These are phyloP conservation scores for Leptopilina clavipes DNA, from an alignment of 1,140 invertebrate species.

Conservation along the genomic window DNA sequence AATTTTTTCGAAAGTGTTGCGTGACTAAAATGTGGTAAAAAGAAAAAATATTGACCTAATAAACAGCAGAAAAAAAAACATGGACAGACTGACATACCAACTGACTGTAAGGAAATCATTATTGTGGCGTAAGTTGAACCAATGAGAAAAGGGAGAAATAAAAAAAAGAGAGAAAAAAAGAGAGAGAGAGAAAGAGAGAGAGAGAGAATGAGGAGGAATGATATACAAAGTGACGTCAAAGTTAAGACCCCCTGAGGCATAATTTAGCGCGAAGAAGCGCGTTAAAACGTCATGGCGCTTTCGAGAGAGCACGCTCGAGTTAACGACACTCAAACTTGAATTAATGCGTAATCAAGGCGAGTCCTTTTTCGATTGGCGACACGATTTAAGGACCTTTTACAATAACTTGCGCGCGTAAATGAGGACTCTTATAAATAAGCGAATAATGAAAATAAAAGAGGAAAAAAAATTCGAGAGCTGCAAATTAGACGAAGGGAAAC, in stretches of 20 bases:
- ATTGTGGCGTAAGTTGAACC: no score
- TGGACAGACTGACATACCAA: no score
- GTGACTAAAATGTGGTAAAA: neutral
- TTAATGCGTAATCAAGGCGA: conserved; percentile 65
- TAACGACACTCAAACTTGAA: conserved; percentile 59
- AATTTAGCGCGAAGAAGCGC: conserved; percentile 57
- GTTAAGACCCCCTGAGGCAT: conserved; percentile 53
- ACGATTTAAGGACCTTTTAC: conserved; percentile 48
- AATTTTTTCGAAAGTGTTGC: neutral
- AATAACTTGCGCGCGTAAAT: neutral
- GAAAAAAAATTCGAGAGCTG: neutral
- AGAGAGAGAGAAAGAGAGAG: neutral
- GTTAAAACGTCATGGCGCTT: conserved; percentile 44
- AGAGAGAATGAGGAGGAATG: neutral
- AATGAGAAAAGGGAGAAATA: neutral
- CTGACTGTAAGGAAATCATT: neutral
- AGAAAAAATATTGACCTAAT: neutral
- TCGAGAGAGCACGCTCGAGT: conserved; percentile 46
- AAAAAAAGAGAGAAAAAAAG: neutral
- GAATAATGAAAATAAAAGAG: conserved; percentile 18
- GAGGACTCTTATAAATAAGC: neutral
- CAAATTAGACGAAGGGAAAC: neutral
- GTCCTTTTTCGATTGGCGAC: conserved; percentile 55
- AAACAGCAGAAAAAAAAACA: neutral
- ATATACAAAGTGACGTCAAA: conserved; percentile 24